phyloP scores from a whole-genome alignment of 2,888 invertebrate genomes.

The Subacronicta megacephala region DNA sequence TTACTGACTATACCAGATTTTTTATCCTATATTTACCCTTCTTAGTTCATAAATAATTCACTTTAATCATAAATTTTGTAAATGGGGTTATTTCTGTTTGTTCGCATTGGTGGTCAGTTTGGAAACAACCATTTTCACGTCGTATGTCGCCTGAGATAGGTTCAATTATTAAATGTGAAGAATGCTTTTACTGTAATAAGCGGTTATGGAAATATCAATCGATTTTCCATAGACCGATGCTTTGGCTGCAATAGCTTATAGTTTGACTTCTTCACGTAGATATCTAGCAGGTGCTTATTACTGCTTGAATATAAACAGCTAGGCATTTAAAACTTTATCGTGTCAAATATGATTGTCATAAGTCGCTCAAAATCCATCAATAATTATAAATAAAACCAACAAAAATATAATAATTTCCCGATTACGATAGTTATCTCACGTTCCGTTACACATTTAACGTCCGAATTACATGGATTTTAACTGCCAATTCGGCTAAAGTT shows the following conservation, averaged over 20 bases:
- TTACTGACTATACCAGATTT: no score
- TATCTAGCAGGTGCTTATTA: not conserved
- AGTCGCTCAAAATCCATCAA: slow-evolving; percentile 13
- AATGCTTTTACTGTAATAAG: no score
- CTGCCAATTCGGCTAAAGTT: slow-evolving; percentile 39
- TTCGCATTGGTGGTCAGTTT: no score
- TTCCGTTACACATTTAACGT: slow-evolving; percentile 43
- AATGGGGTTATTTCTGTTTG: no score
- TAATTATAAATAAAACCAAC: slow-evolving; percentile 20
- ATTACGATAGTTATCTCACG: slow-evolving; percentile 49
- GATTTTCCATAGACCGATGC: not conserved
- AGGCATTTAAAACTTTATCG: not conserved
- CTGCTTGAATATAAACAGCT: not conserved
- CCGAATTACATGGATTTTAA: slow-evolving; percentile 42
- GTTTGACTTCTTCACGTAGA: not conserved
- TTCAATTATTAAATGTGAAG: not conserved
- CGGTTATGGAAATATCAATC: not conserved
- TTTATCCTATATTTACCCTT: no score
- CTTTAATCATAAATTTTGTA: no score
- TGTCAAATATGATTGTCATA: no score
- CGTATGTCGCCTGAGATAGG: not conserved
- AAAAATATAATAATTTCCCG: slow-evolving; percentile 18
- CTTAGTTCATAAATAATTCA: no score
- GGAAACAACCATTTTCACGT: not conserved
- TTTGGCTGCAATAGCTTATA: not conserved